A percentile compares a stretch with the other conserved stretches of the same genome.
Conservation (phyloP, 2,888 invertebrate species). For the Drosophila kokeensis region DNA sequence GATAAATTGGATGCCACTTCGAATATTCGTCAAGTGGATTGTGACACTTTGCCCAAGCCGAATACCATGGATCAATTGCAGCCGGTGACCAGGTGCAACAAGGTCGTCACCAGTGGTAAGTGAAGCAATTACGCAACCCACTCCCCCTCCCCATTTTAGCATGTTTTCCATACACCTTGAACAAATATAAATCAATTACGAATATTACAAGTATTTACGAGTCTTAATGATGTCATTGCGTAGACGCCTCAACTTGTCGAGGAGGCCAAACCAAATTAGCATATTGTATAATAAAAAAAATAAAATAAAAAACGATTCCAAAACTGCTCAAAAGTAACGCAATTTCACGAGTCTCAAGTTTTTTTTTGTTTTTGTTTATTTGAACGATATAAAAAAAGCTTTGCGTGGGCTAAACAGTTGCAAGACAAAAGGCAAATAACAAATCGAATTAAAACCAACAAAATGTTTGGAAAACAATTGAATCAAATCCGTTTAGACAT, state of each 20-base stretch:
- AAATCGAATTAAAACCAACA: conserved; percentile 3
- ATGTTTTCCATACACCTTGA: conserved; percentile 38
- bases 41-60: conserved; percentile 69
- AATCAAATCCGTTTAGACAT: neutral
- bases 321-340: conserved; percentile 17
- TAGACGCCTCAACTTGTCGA: conserved; percentile 19
- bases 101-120: conserved; percentile 82
- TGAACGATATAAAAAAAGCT: conserved; percentile 31
- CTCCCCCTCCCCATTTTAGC: too few species aligned
- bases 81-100: conserved; percentile 83
- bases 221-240: conserved; percentile 74
- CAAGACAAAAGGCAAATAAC: conserved; percentile 1
- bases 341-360: conserved; percentile 5
- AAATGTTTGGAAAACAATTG: conserved; percentile 11
- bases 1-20: conserved; percentile 74
- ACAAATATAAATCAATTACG: conserved; percentile 21
- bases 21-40: conserved; percentile 78
- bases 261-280: conserved; percentile 63
- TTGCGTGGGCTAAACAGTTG: conserved; percentile 44
- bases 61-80: conserved; percentile 72
- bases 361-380: conserved; percentile 9
- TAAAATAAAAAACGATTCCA: conserved; percentile 16
- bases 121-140: conserved; percentile 16
- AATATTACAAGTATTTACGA: conserved; percentile 14
- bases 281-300: conserved; percentile 41